These are phyloP conservation scores for Aleiodes leptofemur DNA, from an alignment of 2,888 invertebrate species.

Conservation along the genomic window DNA sequence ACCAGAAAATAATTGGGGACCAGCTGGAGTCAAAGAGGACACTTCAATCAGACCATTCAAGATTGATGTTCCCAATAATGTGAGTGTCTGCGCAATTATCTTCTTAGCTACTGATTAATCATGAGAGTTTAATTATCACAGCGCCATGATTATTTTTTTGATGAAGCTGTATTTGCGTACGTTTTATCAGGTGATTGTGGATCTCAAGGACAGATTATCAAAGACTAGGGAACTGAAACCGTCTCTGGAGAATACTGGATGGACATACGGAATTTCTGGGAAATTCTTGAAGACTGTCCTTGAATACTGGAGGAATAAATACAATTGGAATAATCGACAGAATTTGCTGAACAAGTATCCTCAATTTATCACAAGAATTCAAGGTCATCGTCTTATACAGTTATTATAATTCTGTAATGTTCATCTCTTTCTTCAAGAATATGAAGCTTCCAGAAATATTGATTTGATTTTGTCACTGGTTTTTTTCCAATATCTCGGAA, in stretches of 20 bases:
- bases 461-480: too few relatives aligned
- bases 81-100: not conserved
- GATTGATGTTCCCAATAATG: constrained; percentile 15
- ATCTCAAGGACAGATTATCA: constrained; percentile 79
- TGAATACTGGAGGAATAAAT: constrained; percentile 87
- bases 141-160: too few relatives aligned
- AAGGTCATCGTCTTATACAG: constrained; percentile 75
- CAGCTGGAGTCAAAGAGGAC: constrained; percentile 6
- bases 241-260: constrained; percentile 82
- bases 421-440: not conserved
- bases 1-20: constrained; percentile 15
- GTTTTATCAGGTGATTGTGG: constrained; percentile 77
- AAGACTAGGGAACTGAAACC: constrained; percentile 76
- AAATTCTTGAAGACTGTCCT: constrained; percentile 81
- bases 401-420: constrained; percentile 2
- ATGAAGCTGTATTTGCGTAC: not conserved
- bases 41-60: constrained; percentile 22
- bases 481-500: too few relatives aligned
- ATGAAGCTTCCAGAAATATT: too few relatives aligned
- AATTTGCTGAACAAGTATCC: constrained; percentile 83
- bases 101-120: not conserved
- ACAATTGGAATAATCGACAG: constrained; percentile 84
- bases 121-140: not conserved
- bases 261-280: constrained; percentile 89
- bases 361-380: constrained; percentile 86